Conservation (phyloP, 2,113 vertebrate species). For the Heterochromis multidens region DNA sequence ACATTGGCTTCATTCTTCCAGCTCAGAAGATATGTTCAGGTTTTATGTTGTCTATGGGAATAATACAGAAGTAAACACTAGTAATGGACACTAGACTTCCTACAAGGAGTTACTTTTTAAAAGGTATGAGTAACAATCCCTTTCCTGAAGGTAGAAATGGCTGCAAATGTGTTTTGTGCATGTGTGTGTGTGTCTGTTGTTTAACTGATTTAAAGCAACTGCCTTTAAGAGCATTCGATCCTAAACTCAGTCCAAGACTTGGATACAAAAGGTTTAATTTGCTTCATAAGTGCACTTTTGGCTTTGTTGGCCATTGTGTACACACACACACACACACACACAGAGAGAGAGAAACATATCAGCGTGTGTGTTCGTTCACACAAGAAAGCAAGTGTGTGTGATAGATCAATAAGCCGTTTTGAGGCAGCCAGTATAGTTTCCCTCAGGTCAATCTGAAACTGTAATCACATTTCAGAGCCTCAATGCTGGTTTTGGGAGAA, state of each 20-base stretch:
- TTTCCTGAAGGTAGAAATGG: no score
- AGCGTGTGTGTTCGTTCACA: background rate
- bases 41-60: no score
- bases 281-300: slow-evolving; percentile 49
- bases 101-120: no score
- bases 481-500: slow-evolving; percentile 8
- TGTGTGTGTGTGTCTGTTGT: background rate
- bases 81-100: no score
- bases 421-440: slow-evolving; percentile 49
- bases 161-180: background rate
- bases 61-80: no score
- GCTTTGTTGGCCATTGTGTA: background rate
- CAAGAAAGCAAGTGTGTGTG: background rate
- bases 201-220: background rate
- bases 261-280: slow-evolving; percentile 63
- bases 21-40: background rate
- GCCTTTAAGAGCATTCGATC: slow-evolving; percentile 42
- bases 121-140: no score
- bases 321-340: background rate
- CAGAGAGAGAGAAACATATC: background rate
- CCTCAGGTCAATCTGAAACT: slow-evolving; percentile 53
- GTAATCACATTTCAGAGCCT: slow-evolving; percentile 69
- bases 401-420: slow-evolving; percentile 72
- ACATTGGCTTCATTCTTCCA: background rate
- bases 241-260: slow-evolving; percentile 11